Base-by-base conservation (phyloP, 2,113 vertebrate genomes). In the Physeter macrocephalus region DNA sequence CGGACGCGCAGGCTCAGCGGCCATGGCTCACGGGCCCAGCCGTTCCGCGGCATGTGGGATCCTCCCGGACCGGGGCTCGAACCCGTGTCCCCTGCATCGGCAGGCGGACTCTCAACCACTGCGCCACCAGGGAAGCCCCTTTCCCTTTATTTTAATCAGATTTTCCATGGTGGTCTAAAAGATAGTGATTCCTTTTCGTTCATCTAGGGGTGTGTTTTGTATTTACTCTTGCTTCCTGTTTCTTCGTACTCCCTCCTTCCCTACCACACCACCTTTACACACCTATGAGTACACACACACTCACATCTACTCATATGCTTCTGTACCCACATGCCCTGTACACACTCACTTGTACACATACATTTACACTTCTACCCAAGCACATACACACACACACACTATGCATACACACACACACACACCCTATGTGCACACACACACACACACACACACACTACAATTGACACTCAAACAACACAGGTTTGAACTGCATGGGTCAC, bases 121-220 rank as follows among this genome's bases (percentile, higher is more conserved):
- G 39, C 5, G 39, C 39, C 39, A 41, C 39, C 39, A 41, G 39
- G 39, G 39, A 41, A 41, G 39, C 39, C 39, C 39, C 4, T 86
- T 96, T 90, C 12, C 3, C 46, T 90, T 87, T 72, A 49, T 66
- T 93, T 75, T 54, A 77, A 64, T 77, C 54, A 54, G 21, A 13
- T 75, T 93, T 93, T 95, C 64, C 34, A 64, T 34, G 31, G 31
- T 90, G 4, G 29, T 77, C 61, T 90, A 77, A 90, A 93, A 87
- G 54, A 14, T 29, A 75, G 20, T 87, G 72, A 86, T 69, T 75
- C 31, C 49, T 67, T 66, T 82, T 75, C 41, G 11, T 78, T 91
- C 23, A 82, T 57, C 64, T 81, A 27, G 31, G 61, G 4, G 8
- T 92, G n/a, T 87, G 52, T 87, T 87, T 93, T 87, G 31, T 87